Evolutionary conservation across 2,888 invertebrate genomes (phyloP).

Genomic region (Zygogramma bicolorata): DNA sequence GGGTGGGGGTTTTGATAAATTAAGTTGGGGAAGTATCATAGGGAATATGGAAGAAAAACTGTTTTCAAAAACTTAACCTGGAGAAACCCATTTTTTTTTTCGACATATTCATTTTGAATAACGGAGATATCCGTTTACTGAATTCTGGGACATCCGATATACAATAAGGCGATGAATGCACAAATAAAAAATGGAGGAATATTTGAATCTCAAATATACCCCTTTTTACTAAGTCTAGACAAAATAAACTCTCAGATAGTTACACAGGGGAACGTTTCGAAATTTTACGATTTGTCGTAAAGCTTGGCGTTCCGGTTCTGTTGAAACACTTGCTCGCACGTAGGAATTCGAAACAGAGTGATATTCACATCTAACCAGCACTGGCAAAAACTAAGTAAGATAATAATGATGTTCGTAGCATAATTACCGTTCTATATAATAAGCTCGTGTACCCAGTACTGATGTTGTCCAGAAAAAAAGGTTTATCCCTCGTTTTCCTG

Average conservation of each 20-base stretch:
- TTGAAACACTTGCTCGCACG: neutral
- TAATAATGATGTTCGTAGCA: neutral
- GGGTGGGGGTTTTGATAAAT: too few relatives aligned
- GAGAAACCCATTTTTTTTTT: too few relatives aligned
- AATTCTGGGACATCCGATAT: too few relatives aligned
- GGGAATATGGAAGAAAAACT: too few relatives aligned
- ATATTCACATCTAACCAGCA: neutral
- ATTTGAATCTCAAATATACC: neutral
- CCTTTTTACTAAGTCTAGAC: neutral
- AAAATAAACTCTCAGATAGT: neutral
- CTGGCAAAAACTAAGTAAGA: neutral
- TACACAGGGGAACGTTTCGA: neutral
- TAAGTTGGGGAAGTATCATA: too few relatives aligned
- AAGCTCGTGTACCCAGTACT: too few relatives aligned
- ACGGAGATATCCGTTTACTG: too few relatives aligned
- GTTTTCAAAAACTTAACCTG: neutral
- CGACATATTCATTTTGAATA: too few relatives aligned
- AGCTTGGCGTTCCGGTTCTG: neutral
- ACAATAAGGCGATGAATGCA: too few relatives aligned
- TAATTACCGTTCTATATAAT: too few relatives aligned
- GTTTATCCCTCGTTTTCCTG: too few relatives aligned
- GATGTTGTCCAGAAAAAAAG: too few relatives aligned
- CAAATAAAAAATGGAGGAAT: neutral
- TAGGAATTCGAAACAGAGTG: neutral
- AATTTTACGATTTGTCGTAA: constrained; percentile 1